phyloP scores from a whole-genome alignment of 1,140 invertebrate genomes.

The Drosophila pachea region DNA sequence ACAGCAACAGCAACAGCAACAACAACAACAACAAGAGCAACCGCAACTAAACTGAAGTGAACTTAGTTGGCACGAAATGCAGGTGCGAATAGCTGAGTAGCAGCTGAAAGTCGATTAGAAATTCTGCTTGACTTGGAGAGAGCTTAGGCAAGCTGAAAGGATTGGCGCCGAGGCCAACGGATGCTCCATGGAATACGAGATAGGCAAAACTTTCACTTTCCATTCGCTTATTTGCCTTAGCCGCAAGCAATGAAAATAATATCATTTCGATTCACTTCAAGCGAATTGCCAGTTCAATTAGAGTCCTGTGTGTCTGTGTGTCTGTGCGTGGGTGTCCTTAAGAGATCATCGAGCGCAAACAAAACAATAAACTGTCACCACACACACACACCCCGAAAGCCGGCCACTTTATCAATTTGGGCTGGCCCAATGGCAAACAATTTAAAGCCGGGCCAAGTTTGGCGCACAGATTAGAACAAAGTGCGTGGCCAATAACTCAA shows the following conservation, averaged over 20 bases:
- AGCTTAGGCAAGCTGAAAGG: too few relatives aligned
- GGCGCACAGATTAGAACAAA: constrained; percentile 33
- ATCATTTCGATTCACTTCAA: too few relatives aligned
- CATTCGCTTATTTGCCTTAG: too few relatives aligned
- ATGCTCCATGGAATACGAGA: too few relatives aligned
- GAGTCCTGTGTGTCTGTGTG: constrained; percentile 13
- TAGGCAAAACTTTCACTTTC: too few relatives aligned
- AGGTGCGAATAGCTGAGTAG: constrained; percentile 1
- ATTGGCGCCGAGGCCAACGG: too few relatives aligned
- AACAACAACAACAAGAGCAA: constrained; percentile 2
- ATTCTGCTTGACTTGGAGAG: constrained; percentile 3
- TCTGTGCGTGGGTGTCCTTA: constrained; percentile 14
- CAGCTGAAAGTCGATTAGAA: constrained; percentile 14
- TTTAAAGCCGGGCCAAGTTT: constrained; percentile 21
- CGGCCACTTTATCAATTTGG: constrained; percentile 45
- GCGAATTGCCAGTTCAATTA: constrained; percentile 12
- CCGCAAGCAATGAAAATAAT: too few relatives aligned
- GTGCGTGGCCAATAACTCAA: constrained; percentile 58
- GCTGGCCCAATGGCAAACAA: constrained; percentile 26
- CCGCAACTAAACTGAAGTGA: constrained; percentile 37
- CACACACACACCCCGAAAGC: constrained; percentile 2
- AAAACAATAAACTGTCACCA: constrained; percentile 23
- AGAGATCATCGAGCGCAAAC: constrained; percentile 15
- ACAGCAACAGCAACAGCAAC: background rate
- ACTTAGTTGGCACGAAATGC: constrained; percentile 32